Evolutionary conservation across 2,113 vertebrate species (phyloP).

Genomic region (Puffinus mauretanicus): DNA sequence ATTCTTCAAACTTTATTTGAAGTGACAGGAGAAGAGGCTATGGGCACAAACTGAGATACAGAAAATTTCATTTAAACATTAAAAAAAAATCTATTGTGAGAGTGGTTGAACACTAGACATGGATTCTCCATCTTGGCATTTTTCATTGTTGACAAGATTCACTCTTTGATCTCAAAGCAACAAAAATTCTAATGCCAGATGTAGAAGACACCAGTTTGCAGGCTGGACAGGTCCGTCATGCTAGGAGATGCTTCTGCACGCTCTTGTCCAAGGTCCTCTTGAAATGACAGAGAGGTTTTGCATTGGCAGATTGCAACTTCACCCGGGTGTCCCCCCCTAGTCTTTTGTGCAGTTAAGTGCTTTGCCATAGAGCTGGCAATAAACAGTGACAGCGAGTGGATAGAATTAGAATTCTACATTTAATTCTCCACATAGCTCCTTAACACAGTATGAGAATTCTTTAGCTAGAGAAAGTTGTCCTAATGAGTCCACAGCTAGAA

Average conservation of each 20-base stretch:
- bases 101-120: rapidly evolving
- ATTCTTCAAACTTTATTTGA: neutral
- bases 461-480: neutral
- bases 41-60: neutral
- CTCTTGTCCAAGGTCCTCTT: neutral
- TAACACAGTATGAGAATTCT: neutral
- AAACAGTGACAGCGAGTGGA: neutral
- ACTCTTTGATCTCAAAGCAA: neutral
- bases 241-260: neutral
- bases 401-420: neutral
- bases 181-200: neutral
- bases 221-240: neutral
- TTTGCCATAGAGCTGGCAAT: neutral
- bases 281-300: neutral
- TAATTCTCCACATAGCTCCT: neutral
- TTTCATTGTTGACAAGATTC: neutral
- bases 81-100: neutral
- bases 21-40: neutral
- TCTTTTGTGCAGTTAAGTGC: neutral
- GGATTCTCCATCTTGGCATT: neutral
- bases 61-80: neutral
- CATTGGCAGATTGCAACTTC: neutral
- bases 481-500: neutral
- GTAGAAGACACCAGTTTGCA: neutral
- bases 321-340: rapidly evolving